Evolutionary conservation across 2,888 invertebrate species (phyloP), one percentile per base, ranked within the genome.

Genomic region (Unio pictorum): DNA sequence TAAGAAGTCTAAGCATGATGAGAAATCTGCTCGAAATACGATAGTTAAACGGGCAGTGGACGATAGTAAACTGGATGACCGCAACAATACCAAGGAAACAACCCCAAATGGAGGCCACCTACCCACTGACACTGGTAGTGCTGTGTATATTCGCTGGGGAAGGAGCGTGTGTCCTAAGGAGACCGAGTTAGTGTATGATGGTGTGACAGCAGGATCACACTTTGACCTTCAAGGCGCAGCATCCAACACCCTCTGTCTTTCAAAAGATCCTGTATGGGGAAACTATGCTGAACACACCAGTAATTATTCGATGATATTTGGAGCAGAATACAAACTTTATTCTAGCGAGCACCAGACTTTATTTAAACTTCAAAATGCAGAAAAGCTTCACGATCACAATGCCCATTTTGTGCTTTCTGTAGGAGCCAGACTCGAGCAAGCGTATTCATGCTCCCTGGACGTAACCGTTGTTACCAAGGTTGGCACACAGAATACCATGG

Each of bases 401-500:
- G 23, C 23, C 23, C 23, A n/a, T n/a, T 6, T 34, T 34, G 30
- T 7, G 6, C 76, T 11, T 76, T 80, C 15, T 80, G 81, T 30
- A 59, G 69, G 26, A 68, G 64, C 54, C 55, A 30, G 8, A 28
- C 56, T 5, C 63, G 73, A n/a, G 45, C 66, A 18, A 70, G 59
- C 23, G 54, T 60, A 57, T 55, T 80, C 18, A 78, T 81, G 78
- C 60, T 80, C 55, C 77, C 81, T 18, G 80, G 64, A 1, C 61
- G 61, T 28, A 68, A 66, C 3, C n/a, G 5, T n/a, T 81, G 81
- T 59, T 64, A 68, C 30, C 18, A 58, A 0, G 80, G 78, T 11
- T 80, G 80, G 78, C 59, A 54, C 15, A 15, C 66, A 1, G 78
- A 81, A 58, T 81, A 81, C 57, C 15, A 60, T 15, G 81, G 81